Evolutionary conservation across 2,113 vertebrate species (phyloP).

Genomic region (Anthoscopus minutus): DNA sequence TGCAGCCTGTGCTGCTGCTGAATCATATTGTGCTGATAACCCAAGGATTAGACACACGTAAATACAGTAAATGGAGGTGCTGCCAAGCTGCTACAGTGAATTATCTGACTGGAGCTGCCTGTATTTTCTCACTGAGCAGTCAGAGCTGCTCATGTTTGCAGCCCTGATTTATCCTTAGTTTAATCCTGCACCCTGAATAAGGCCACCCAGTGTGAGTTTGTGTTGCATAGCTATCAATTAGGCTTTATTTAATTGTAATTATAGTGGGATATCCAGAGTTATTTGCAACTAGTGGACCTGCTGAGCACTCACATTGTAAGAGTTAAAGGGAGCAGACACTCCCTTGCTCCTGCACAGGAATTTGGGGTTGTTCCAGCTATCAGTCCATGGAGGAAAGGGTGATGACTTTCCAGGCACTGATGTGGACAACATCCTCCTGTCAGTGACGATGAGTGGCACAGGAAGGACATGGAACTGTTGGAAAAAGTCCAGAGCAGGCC

Average conservation of each 20-base stretch:
- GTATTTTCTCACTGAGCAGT: neutral
- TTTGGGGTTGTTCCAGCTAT: neutral
- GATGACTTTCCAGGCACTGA: neutral
- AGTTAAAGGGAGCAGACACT: neutral
- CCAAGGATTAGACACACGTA: neutral
- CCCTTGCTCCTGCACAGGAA: neutral
- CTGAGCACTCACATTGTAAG: accelerated
- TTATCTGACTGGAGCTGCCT: neutral
- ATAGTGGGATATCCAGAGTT: neutral
- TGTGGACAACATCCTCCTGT: neutral
- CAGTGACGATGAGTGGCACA: neutral
- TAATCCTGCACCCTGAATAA: neutral
- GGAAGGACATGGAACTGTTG: neutral
- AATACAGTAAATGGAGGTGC: neutral
- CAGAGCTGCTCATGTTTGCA: neutral
- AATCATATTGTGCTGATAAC: neutral
- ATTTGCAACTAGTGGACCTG: neutral
- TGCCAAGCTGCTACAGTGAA: neutral
- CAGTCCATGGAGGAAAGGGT: too few species aligned
- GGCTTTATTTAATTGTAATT: neutral
- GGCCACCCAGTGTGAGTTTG: neutral
- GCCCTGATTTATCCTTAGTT: neutral
- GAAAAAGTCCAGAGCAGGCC: accelerated
- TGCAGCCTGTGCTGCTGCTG: neutral
- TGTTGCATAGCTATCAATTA: neutral